These are phyloP conservation scores for Sterrhoptilus dennistouni DNA, from an alignment of 2,113 vertebrate species.

Conservation along the genomic window DNA sequence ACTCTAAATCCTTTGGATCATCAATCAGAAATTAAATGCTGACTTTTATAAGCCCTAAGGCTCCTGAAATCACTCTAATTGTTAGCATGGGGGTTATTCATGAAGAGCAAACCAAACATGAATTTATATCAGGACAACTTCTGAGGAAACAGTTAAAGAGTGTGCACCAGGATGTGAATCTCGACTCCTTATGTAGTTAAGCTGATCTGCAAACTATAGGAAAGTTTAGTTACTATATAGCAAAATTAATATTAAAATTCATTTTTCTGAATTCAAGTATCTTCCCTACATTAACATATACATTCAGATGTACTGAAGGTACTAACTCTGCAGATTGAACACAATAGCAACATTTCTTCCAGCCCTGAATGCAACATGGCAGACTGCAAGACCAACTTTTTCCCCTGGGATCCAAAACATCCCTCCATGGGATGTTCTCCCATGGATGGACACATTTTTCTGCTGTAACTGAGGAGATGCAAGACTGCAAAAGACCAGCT, in stretches of 20 bases:
- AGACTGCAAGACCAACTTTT: not conserved
- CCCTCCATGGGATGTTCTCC: not conserved
- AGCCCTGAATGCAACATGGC: not conserved
- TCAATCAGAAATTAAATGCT: not conserved
- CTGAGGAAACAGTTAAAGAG: not conserved
- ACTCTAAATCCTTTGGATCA: not conserved
- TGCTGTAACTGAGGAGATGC: not conserved
- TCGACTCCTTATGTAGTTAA: accelerated
- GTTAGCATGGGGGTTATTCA: not conserved
- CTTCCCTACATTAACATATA: not conserved
- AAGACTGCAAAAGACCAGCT: not conserved
- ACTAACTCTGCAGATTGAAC: not conserved
- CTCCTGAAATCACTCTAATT: not conserved
- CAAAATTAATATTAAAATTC: not conserved
- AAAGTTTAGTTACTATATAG: not conserved
- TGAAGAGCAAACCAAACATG: not conserved
- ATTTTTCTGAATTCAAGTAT: not conserved
- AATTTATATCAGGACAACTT: not conserved
- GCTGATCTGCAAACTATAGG: not conserved
- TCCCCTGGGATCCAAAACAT: not conserved
- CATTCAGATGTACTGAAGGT: not conserved
- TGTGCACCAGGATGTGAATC: not conserved
- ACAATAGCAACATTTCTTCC: not conserved
- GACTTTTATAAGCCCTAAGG: not conserved
- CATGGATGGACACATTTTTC: not conserved